Evolutionary conservation across 2,797 vertebrate species (phyloP).

Genomic region (Ceryle rudis): DNA sequence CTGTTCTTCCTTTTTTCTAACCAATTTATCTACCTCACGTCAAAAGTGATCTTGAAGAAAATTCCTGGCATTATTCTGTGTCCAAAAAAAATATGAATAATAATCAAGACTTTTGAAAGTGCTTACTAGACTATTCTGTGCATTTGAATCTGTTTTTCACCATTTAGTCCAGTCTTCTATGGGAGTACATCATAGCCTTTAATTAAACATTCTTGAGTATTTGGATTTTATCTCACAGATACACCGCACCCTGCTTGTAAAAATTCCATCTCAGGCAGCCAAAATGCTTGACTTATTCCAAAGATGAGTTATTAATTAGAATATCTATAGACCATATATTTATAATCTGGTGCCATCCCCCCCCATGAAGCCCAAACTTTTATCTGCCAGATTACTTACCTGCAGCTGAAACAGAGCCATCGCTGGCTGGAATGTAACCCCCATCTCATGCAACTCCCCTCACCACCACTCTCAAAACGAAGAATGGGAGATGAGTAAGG

Average conservation of each 20-base stretch:
- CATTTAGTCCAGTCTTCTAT: not conserved
- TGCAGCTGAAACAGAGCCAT: not conserved
- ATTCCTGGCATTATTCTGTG: not conserved
- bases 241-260: constrained; percentile 58
- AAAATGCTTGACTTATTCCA: constrained; percentile 26
- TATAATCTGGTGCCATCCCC: constrained; percentile 36
- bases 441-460: not conserved
- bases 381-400: constrained; percentile 5
- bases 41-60: not conserved
- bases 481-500: not conserved
- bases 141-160: not conserved
- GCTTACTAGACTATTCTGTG: not conserved
- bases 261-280: constrained; percentile 38
- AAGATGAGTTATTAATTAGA: constrained; percentile 39
- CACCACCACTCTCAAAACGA: not conserved
- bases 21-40: not conserved
- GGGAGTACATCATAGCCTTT: constrained; percentile 40
- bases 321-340: not conserved
- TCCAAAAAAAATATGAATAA: not conserved
- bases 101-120: not conserved
- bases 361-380: not conserved
- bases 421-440: not conserved
- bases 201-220: constrained; percentile 51
- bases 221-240: constrained; percentile 65
- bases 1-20: not conserved